Base-by-base conservation (phyloP, 1,140 invertebrate species). In the Xylocopa sonorina region DNA sequence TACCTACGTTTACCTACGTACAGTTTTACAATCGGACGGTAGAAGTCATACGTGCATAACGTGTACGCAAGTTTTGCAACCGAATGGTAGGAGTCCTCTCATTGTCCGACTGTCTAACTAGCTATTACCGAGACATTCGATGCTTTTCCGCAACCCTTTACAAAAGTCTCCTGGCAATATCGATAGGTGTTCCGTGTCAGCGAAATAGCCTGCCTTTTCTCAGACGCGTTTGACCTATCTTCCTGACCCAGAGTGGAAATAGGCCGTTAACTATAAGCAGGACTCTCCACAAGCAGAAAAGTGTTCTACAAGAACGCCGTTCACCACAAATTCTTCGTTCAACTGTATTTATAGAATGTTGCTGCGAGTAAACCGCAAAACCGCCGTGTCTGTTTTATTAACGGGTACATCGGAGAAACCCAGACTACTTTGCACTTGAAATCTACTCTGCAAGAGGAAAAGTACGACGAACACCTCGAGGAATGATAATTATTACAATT, bases 61-160 rank as follows among this genome's bases (percentile, higher is more conserved):
- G n/a, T n/a, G 48, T 50, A 14, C 10, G 38, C 10, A 48, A 21
- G 24, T 34, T 55, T 24, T 21, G 29, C 51, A 43, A 69, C 50
- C 51, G 34, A 1, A 38, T 38, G 7, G 67, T 68, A 18, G 66
- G 51, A 68, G 32, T 69, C 34, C n/a, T 55, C 34, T 69, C 50
- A 55, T 69, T 38, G 67, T 50, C 2, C 29, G 18, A 7, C 21
- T 21, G 16, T 50, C 48, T 50, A 14, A 21, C 9, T 29, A 32
- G 5, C 7, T 18, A 34, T 48, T 50, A 27, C 16, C 46, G 3
- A 9, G 46, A 50, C 18, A n/a, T 7, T 18, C 18, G 6, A 4
- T 9, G 18, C 48, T 5, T 67, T 34, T 32, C 7, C 38, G n/a
- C n/a, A 3, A 24, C 5, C 38, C 38, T 2, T 43, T 4, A 24